These are phyloP conservation scores for Nephotettix cincticeps DNA, from an alignment of 1,140 invertebrate genomes.

Conservation along the genomic window DNA sequence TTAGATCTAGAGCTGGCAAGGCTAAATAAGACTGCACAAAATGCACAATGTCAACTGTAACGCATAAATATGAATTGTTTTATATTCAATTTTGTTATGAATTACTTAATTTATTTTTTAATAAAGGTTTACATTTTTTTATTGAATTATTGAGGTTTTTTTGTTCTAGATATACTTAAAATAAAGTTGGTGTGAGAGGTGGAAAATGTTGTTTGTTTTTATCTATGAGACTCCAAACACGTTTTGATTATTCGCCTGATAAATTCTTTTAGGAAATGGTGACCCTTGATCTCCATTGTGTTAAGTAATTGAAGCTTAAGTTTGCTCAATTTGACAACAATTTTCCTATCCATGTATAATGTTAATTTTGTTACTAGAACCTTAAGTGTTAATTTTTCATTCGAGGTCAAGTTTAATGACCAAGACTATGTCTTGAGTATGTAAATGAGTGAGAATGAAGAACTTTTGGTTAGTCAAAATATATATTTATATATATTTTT, in stretches of 20 bases:
- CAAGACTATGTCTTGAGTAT: no score
- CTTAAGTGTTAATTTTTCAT: no score
- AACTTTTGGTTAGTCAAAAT: no score
- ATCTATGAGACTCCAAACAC: not conserved
- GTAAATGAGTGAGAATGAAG: no score
- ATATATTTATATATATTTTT: no score
- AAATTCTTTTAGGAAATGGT: no score
- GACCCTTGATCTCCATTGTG: no score
- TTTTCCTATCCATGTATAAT: no score
- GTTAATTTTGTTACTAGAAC: no score
- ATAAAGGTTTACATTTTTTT: not conserved
- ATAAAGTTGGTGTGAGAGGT: slow-evolving; percentile 4
- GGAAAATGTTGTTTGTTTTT: not conserved
- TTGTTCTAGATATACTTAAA: not conserved
- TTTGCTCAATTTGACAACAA: no score
- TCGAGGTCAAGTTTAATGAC: no score
- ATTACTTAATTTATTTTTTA: slow-evolving; percentile 20
- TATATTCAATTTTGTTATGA: slow-evolving; percentile 14
- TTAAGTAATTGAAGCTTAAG: no score
- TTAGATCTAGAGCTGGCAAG: slow-evolving; percentile 50
- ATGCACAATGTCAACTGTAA: not conserved
- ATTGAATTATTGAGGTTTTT: slow-evolving; percentile 6
- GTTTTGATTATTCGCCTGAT: not conserved
- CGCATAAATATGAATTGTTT: not conserved
- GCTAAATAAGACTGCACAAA: slow-evolving; percentile 45